phyloP scores from a whole-genome alignment of 2,113 vertebrate species.

The Sinocyclocheilus anophthalmus region DNA sequence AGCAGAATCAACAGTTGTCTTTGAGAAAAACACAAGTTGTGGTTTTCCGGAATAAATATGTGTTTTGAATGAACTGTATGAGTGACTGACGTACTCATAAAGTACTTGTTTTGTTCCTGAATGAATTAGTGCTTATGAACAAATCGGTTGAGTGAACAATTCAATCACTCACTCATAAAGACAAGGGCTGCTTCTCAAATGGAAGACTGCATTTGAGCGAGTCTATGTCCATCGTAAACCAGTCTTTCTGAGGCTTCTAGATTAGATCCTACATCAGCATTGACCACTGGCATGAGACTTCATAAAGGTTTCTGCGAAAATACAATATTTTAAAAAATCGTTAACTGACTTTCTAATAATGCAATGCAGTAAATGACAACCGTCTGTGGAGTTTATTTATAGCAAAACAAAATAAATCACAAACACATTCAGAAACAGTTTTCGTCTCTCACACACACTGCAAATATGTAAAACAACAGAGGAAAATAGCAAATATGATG shows the following conservation, averaged over 20 bases:
- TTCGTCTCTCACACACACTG: too few species aligned
- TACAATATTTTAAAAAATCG: background rate
- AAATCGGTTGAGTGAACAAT: background rate
- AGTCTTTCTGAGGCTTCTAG: too few species aligned
- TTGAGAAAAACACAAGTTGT: background rate
- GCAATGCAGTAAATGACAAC: background rate
- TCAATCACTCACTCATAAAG: too few species aligned
- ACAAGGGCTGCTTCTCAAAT: too few species aligned
- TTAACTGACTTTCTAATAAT: background rate
- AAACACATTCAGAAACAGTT: background rate
- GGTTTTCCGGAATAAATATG: background rate
- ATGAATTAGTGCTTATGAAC: background rate
- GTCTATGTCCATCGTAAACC: background rate
- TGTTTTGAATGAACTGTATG: background rate
- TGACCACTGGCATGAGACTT: too few species aligned
- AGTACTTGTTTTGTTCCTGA: background rate
- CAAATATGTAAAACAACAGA: background rate
- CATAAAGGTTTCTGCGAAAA: background rate
- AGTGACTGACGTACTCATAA: background rate
- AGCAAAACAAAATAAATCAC: background rate
- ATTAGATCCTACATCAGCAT: too few species aligned
- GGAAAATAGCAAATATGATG: constrained; percentile 51
- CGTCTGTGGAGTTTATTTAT: too few species aligned
- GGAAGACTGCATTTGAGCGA: background rate
- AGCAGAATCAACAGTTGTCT: background rate